phyloP scores from a whole-genome alignment of 2,888 invertebrate species.

The Agrochola macilenta region DNA sequence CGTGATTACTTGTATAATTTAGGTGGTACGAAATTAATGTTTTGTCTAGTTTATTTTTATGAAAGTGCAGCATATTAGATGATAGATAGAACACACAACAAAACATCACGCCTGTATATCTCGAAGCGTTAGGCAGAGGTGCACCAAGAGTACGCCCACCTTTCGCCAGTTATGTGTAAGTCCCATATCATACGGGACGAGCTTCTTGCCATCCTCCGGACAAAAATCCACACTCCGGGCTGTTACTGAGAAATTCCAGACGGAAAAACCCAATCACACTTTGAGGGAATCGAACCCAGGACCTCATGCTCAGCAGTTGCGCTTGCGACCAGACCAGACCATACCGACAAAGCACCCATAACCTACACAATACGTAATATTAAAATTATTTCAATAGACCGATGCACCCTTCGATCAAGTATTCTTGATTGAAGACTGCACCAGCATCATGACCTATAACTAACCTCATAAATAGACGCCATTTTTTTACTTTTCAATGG shows the following conservation, averaged over 20 bases:
- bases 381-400: neutral
- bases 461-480: neutral
- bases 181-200: too few species aligned
- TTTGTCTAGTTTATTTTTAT: conserved; percentile 5
- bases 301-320: neutral
- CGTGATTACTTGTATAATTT: conserved; percentile 51
- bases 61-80: conserved; percentile 21
- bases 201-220: too few species aligned
- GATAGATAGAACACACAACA: neutral
- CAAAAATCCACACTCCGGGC: too few species aligned
- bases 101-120: neutral
- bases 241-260: neutral
- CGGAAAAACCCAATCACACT: neutral
- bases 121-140: neutral
- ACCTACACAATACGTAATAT: too few species aligned
- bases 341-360: too few species aligned
- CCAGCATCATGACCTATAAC: neutral
- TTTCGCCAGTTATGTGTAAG: too few species aligned
- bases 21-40: conserved; percentile 9
- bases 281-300: neutral
- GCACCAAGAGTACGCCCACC: too few species aligned
- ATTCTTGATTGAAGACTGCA: neutral
- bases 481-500: neutral
- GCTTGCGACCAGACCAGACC: too few species aligned
- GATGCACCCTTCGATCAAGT: neutral